phyloP scores from a whole-genome alignment of 1,140 invertebrate genomes.

The Cecropterus lyciades region DNA sequence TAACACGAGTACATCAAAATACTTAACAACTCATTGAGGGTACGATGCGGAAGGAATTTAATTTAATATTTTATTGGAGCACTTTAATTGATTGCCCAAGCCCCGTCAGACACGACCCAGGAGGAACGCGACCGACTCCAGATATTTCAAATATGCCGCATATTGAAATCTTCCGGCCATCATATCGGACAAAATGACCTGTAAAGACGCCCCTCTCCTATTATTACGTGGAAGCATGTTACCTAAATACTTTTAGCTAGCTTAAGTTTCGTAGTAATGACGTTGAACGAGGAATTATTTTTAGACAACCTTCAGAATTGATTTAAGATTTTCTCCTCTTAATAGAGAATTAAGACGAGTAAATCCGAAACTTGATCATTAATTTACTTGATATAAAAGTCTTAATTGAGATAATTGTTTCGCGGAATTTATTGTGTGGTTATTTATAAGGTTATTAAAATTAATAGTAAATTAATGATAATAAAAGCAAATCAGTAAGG shows the following conservation, averaged over 20 bases:
- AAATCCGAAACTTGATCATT: too few species aligned
- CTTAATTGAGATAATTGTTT: too few species aligned
- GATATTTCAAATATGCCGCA: conserved; percentile 74
- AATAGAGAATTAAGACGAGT: too few species aligned
- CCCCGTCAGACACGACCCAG: conserved; percentile 37
- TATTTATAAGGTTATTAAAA: too few species aligned
- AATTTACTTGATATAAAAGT: too few species aligned
- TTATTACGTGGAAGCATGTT: conserved; percentile 54
- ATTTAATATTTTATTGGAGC: conserved; percentile 66
- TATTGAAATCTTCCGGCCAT: conserved; percentile 68
- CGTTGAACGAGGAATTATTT: too few species aligned
- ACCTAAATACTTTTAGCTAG: conserved; percentile 1
- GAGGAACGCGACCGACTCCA: conserved; percentile 50
- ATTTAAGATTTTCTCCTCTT: too few species aligned
- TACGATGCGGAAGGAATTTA: conserved; percentile 44
- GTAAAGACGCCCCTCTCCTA: conserved; percentile 37
- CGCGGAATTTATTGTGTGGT: too few species aligned
- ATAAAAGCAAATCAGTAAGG: too few species aligned
- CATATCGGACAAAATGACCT: conserved; percentile 66
- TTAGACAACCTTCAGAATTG: too few species aligned
- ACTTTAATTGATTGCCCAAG: conserved; percentile 62
- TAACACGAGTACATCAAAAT: conserved; percentile 3
- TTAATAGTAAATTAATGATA: too few species aligned
- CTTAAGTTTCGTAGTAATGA: too few species aligned
- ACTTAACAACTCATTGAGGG: conserved; percentile 18